Percentiles rank a stretch among this genome's conserved stretches.
Evolutionary conservation across 2,797 vertebrate species (phyloP).

Genomic region (Ctenopoma kingsleyae): DNA sequence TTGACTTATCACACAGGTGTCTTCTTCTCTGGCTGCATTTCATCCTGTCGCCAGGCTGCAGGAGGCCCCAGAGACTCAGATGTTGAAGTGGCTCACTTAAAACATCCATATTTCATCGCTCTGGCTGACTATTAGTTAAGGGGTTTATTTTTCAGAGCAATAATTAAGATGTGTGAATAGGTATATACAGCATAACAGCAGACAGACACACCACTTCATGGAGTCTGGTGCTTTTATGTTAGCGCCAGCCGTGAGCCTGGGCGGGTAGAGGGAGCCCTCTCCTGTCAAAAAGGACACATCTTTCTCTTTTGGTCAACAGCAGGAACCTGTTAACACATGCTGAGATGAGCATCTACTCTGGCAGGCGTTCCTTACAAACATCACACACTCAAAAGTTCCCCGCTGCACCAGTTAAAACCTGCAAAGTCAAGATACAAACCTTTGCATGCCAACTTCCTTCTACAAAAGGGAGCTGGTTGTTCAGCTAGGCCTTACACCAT

Average conservation of each 20-base stretch:
- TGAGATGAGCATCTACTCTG: constrained; percentile 49
- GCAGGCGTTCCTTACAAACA: constrained; percentile 36
- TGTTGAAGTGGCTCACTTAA: constrained; percentile 36
- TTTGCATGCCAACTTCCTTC: constrained; percentile 31
- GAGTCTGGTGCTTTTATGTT: constrained; percentile 41
- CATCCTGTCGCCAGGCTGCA: constrained; percentile 15
- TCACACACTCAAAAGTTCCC: constrained; percentile 36
- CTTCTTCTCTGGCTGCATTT: constrained; percentile 26
- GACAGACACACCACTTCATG: constrained; percentile 27
- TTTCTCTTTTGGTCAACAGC: constrained; percentile 45
- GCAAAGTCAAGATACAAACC: constrained; percentile 37
- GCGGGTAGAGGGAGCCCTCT: constrained; percentile 54
- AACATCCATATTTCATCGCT: constrained; percentile 38
- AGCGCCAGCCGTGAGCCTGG: constrained; percentile 18
- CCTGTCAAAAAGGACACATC: constrained; percentile 51
- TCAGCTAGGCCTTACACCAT: constrained; percentile 38
- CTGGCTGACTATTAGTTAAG: constrained; percentile 41
- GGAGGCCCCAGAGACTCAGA: constrained; percentile 24
- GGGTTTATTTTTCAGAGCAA: constrained; percentile 32
- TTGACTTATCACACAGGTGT: constrained; percentile 25
- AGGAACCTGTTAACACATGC: constrained; percentile 71
- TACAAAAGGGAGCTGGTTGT: constrained; percentile 37
- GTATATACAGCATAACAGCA: constrained; percentile 28
- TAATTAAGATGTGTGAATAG: constrained; percentile 38
- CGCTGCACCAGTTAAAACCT: constrained; percentile 53